Evolutionary conservation across 2,888 invertebrate species (phyloP), one percentile per base, ranked within the genome.

Genomic region (Orthosia cruda): DNA sequence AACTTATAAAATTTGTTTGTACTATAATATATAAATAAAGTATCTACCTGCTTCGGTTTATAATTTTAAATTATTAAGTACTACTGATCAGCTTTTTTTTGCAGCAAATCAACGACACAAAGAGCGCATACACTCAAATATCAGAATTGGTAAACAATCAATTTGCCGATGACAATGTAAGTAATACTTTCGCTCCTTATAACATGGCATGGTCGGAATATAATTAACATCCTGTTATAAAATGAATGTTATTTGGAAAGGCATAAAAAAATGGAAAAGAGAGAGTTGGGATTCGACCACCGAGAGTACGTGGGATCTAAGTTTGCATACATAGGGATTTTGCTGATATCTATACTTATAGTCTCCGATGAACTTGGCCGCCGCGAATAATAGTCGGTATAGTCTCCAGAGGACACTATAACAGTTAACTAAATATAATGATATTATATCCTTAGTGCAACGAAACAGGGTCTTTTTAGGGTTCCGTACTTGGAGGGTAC

Each of bases 21-120:
- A 15, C 26, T 32, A 18, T 20, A 54, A n/a, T 20, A 54, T 12
- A 4, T 20, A n/a, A 54, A 13, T 63, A 32, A 12, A 65, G 9
- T 18, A 23, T 18, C 58, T 45, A 55, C 55, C 15, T 13, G 3
- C 15, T 62, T 67, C 18, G n/a, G 23, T n/a, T 18, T 26, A 68
- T 58, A 1, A 40, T 59, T 15, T 62, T 4, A 40, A n/a, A 26
- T 50, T 26, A 32, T 32, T 32, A 32, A 32, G 32, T 67, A 23
- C 61, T 20, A 63, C 45, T 62, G 49, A 74, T 63, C 23, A 55
- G 12, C 3, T 23, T 66, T 65, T 71, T 74, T 81, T 94, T 95
- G 83, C 95, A 97, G 97, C 96, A 97, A 97, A 92, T 96, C 61
- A 97, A 97, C 86, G 97, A 97, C 78, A 97, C 97, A 3, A 96